Evolutionary conservation across 2,113 vertebrate genomes (phyloP).

Genomic region (Thalassarche chlororhynchos): DNA sequence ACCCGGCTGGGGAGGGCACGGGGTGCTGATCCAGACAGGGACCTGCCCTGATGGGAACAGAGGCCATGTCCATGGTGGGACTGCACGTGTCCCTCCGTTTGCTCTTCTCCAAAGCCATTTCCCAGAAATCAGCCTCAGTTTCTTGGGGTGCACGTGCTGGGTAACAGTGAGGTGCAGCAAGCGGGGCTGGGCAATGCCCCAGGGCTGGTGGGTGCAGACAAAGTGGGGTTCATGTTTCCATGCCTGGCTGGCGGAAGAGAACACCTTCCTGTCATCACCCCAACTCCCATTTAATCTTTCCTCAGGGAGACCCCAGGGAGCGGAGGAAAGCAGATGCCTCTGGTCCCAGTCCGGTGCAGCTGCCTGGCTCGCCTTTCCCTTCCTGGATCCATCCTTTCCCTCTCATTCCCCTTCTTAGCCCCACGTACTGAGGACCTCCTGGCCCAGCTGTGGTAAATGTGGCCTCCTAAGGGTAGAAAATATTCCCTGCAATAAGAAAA

Average conservation of each 20-base stretch:
- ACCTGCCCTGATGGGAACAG: rapidly evolving
- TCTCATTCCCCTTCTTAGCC: background rate
- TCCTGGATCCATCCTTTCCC: background rate
- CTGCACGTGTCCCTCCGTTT: rapidly evolving
- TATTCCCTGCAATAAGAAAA: background rate
- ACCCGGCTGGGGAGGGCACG: background rate
- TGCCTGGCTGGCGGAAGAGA: background rate
- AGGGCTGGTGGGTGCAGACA: rapidly evolving
- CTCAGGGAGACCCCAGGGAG: background rate
- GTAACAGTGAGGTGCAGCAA: rapidly evolving
- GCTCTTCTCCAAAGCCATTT: background rate
- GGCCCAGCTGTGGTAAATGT: background rate
- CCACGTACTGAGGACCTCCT: rapidly evolving
- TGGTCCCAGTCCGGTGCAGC: background rate
- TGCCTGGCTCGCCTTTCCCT: background rate
- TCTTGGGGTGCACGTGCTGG: rapidly evolving
- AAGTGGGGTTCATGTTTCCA: rapidly evolving
- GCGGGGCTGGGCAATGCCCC: rapidly evolving
- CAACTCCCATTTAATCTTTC: background rate
- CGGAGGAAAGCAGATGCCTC: rapidly evolving
- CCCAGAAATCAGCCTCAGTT: background rate
- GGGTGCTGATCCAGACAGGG: background rate
- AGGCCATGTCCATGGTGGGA: rapidly evolving
- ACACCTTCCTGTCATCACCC: background rate
- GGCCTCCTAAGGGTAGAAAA: background rate